Conservation (phyloP, 2,113 vertebrate genomes). For the Oreochromis spilurus region DNA sequence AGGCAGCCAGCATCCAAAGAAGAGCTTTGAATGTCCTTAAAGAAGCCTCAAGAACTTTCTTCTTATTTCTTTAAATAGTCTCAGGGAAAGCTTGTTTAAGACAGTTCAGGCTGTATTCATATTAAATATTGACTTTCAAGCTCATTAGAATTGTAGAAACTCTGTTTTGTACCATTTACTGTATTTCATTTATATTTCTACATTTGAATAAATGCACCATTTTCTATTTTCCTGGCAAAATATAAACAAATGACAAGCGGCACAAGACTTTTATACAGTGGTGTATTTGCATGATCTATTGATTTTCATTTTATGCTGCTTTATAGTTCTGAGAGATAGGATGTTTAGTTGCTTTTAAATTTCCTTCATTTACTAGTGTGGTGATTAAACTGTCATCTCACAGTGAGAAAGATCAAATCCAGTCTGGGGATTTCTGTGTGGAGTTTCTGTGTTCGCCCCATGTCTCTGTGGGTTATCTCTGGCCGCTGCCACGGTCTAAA, state of each 20-base stretch:
- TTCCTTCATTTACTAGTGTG: background rate
- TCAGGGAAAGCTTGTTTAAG: background rate
- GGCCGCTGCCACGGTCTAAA: background rate
- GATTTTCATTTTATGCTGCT: background rate
- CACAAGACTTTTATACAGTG: background rate
- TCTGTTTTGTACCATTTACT: background rate
- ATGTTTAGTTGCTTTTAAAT: background rate
- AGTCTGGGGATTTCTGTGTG: background rate
- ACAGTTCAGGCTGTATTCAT: background rate
- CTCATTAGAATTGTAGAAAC: background rate
- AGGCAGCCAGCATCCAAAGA: background rate
- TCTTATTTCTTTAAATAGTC: background rate
- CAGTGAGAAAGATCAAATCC: background rate
- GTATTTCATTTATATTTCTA: background rate
- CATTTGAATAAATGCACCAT: background rate
- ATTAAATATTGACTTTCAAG: background rate
- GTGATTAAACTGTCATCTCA: background rate
- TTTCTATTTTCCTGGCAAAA: background rate
- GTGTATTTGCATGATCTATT: background rate
- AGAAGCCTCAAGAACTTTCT: background rate
- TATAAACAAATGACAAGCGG: background rate
- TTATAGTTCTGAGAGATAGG: background rate
- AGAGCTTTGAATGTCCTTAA: background rate
- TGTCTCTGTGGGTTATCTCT: background rate
- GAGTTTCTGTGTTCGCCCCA: background rate